phyloP scores from a whole-genome alignment of 1,140 invertebrate genomes.

The Cyclargus thomasi region DNA sequence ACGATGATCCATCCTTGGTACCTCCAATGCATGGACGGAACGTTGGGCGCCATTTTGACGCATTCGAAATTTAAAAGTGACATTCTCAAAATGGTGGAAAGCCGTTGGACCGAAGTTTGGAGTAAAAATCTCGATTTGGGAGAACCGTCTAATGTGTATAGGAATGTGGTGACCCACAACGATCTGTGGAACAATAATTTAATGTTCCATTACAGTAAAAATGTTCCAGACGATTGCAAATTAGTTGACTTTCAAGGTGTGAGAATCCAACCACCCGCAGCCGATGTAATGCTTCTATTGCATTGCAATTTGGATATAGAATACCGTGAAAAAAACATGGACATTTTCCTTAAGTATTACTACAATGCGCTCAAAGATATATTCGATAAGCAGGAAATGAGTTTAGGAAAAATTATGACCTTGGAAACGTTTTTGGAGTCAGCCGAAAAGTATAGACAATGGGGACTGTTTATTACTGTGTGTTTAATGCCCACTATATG shows the following conservation, averaged over 20 bases:
- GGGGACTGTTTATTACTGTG: slow-evolving; percentile 46
- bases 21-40: slow-evolving; percentile 48
- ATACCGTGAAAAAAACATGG: slow-evolving; percentile 60
- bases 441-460: slow-evolving; percentile 52
- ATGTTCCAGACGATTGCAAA: slow-evolving; percentile 65
- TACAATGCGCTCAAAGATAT: slow-evolving; percentile 62
- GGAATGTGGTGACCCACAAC: slow-evolving; percentile 77
- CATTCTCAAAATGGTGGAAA: slow-evolving; percentile 38
- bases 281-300: slow-evolving; percentile 73
- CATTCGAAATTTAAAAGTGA: slow-evolving; percentile 45
- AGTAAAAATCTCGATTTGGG: slow-evolving; percentile 38
- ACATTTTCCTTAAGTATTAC: slow-evolving; percentile 67
- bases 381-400: slow-evolving; percentile 49
- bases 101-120: slow-evolving; percentile 49
- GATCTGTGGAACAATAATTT: slow-evolving; percentile 80
- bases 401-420: slow-evolving; percentile 52
- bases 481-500: slow-evolving; percentile 56
- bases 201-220: slow-evolving; percentile 75
- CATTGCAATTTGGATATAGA: slow-evolving; percentile 51
- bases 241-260: slow-evolving; percentile 78
- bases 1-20: slow-evolving; percentile 42
- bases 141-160: slow-evolving; percentile 35
- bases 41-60: slow-evolving; percentile 45
- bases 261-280: slow-evolving; percentile 75
- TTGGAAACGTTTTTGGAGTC: slow-evolving; percentile 56